Evolutionary conservation across 2,797 vertebrate genomes (phyloP), one percentile per base, ranked within the genome.

Genomic region (Adelosebastes latens): DNA sequence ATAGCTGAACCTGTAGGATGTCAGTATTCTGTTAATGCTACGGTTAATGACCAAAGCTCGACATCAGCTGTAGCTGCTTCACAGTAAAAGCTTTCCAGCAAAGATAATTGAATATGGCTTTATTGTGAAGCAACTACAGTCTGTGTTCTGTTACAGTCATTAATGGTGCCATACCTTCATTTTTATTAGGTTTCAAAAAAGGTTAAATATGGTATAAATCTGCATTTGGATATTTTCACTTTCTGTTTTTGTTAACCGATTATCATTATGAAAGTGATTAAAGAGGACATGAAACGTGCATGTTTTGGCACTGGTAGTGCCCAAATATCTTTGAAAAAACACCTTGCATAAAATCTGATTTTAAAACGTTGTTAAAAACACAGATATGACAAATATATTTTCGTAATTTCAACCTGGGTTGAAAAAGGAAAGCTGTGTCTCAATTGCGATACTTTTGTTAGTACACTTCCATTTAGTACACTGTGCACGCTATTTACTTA

Each of bases 11-110:
- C 52, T 84, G 79, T 16, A 80, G 36, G 62, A 73, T 72, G 75
- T 70, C 42, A 29, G 29, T 78, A 5, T 80, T 81, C 42, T 53
- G 39, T 53, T 80, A 74, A 49, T 72, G 76, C 68, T 24, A 22
- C 70, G 65, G 42, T 59, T 73, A 73, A 81, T 84, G 74, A 70
- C 69, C 70, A 16, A 79, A 89, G 53, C 60, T 71, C 36, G 71
- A 68, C 58, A 83, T 49, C 79, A 60, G 39, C 64, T 80, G 65
- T 67, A 58, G 59, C 68, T 65, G 53, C 46, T 62, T 87, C 34
- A 65, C 24, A 65, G 69, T 71, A n/a, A 76, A 73, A 66, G 42
- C 62, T 56, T 69, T n/a, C 16, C 11, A 55, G 32, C 58, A 34
- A 61, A 82, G 29, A 67, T 68, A 53, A 79, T 32, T 72, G 67